Conservation (phyloP, 2,888 invertebrate species). For the Drosophila acutilabella region DNA sequence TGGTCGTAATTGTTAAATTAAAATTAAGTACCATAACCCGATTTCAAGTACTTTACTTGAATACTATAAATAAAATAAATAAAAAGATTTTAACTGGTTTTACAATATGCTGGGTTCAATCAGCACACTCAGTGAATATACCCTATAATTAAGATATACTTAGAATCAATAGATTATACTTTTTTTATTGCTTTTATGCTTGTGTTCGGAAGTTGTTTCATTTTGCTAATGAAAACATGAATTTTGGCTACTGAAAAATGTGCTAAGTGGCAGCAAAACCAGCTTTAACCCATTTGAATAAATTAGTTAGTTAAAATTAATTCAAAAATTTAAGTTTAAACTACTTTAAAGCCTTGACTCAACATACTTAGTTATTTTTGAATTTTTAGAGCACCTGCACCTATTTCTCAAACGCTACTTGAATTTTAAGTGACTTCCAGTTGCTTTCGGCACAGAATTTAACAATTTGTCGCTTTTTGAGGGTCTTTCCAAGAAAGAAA, state of each 20-base stretch:
- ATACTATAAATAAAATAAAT: slow-evolving; percentile 3
- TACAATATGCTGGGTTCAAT: neutral
- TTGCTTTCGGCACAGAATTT: slow-evolving; percentile 5
- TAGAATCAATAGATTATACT: too few relatives aligned
- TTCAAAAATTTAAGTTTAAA: neutral
- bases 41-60: neutral
- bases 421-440: neutral
- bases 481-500: neutral
- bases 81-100: slow-evolving; percentile 6
- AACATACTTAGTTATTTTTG: slow-evolving; percentile 1
- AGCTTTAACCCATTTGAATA: neutral
- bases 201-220: too few relatives aligned
- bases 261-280: too few relatives aligned
- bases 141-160: neutral
- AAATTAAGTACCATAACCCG: neutral
- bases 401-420: neutral
- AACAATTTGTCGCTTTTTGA: slow-evolving; percentile 1
- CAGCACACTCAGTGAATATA: neutral
- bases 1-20: neutral
- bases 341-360: neutral
- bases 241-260: too few relatives aligned
- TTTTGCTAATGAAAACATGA: too few relatives aligned
- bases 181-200: too few relatives aligned
- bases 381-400: neutral
- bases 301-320: neutral